These are phyloP conservation scores for Calliphora vomitoria DNA, from an alignment of 2,888 invertebrate species.

Conservation along the genomic window DNA sequence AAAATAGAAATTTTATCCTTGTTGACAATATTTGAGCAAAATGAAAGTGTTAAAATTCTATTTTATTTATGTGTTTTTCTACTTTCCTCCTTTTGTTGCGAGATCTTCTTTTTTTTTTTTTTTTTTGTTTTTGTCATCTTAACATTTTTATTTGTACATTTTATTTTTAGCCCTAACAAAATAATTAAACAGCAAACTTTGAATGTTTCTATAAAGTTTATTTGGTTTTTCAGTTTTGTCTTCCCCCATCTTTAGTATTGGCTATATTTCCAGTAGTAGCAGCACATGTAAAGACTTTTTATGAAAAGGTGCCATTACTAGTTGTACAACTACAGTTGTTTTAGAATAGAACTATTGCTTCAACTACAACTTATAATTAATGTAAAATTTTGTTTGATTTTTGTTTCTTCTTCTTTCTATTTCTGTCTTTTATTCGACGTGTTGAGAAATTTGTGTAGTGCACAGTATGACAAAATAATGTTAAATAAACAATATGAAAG, in stretches of 20 bases:
- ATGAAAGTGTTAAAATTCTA: slow-evolving; percentile 70
- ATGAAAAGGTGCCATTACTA: background rate
- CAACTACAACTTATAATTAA: slow-evolving; percentile 38
- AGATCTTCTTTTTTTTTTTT: background rate
- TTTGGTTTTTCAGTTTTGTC: background rate
- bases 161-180: slow-evolving; percentile 50
- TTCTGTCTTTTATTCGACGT: no score
- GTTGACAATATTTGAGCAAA: slow-evolving; percentile 66
- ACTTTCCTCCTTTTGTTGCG: slow-evolving; percentile 3
- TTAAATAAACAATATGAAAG: background rate
- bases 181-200: slow-evolving; percentile 56
- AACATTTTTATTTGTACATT: slow-evolving; percentile 39
- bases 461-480: background rate
- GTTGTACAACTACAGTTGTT: background rate
- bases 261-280: background rate
- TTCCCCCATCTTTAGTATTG: background rate
- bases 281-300: background rate
- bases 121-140: slow-evolving; percentile 23
- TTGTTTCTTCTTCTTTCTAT: background rate
- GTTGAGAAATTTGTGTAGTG: background rate
- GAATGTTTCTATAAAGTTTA: slow-evolving; percentile 28
- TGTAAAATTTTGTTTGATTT: slow-evolving; percentile 11
- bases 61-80: slow-evolving; percentile 55
- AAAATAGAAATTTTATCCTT: slow-evolving; percentile 56
- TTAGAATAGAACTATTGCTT: background rate